Evolutionary conservation across 2,113 vertebrate genomes (phyloP).

Genomic region (Tragelaphus strepsiceros): DNA sequence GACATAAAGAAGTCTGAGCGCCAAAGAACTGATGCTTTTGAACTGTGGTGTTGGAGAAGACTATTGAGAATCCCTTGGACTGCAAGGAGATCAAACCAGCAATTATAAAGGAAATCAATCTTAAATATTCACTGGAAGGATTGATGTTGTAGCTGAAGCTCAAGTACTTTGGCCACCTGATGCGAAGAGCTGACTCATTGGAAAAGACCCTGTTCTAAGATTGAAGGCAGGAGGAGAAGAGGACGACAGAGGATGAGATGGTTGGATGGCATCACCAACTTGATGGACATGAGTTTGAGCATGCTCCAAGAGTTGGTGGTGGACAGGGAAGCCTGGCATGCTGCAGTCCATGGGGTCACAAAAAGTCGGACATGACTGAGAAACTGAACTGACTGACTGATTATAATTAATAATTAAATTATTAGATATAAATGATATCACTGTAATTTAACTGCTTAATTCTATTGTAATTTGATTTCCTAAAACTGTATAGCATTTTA

Average conservation of each 20-base stretch:
- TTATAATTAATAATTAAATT: slow-evolving; percentile 13
- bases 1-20: fast-evolving
- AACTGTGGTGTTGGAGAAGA: neutral
- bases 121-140: neutral
- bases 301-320: neutral
- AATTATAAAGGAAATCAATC: neutral
- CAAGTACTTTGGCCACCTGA: neutral
- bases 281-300: neutral
- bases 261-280: neutral
- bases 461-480: neutral
- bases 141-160: neutral
- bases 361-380: neutral
- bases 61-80: neutral
- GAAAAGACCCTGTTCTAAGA: neutral
- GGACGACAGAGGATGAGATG: neutral
- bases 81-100: neutral
- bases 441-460: slow-evolving; percentile 2
- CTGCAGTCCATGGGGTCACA: neutral
- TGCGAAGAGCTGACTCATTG: neutral
- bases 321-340: neutral
- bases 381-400: neutral
- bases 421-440: neutral
- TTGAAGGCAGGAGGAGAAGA: neutral
- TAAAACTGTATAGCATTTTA: neutral
- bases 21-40: neutral